phyloP scores from a whole-genome alignment of 2,113 vertebrate species.

The Lepidothrix coronata region DNA sequence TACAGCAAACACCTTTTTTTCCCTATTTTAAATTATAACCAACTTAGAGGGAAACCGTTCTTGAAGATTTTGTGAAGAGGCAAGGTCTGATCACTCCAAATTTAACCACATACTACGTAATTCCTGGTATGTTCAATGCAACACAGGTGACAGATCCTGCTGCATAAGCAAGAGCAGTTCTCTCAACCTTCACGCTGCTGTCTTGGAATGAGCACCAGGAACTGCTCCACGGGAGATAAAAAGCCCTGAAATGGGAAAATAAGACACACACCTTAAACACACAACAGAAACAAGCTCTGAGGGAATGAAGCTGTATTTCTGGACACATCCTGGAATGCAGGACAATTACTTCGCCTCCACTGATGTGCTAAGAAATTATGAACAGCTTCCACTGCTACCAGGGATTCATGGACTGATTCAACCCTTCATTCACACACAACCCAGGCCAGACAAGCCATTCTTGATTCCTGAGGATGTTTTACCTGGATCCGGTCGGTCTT shows the following conservation, averaged over 20 bases:
- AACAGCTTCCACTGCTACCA: neutral
- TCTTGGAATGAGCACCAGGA: neutral
- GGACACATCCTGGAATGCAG: fast-evolving
- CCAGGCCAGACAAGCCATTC: neutral
- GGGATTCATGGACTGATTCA: neutral
- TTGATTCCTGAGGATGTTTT: neutral
- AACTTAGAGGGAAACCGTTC: neutral
- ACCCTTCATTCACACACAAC: neutral
- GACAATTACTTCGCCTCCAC: neutral
- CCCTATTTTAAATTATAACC: neutral
- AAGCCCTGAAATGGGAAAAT: neutral
- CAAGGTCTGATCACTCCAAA: neutral
- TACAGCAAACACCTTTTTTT: neutral
- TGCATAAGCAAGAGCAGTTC: neutral
- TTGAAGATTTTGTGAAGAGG: neutral
- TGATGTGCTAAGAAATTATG: too few species aligned
- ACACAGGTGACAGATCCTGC: neutral
- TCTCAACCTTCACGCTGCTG: neutral
- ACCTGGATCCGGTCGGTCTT: neutral
- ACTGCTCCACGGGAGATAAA: neutral
- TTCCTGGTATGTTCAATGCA: neutral
- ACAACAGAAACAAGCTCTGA: neutral
- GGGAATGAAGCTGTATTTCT: neutral
- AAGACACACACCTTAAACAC: neutral
- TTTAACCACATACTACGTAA: neutral